Conservation (phyloP, 1,140 invertebrate genomes). For the Papilio aristodemus region DNA sequence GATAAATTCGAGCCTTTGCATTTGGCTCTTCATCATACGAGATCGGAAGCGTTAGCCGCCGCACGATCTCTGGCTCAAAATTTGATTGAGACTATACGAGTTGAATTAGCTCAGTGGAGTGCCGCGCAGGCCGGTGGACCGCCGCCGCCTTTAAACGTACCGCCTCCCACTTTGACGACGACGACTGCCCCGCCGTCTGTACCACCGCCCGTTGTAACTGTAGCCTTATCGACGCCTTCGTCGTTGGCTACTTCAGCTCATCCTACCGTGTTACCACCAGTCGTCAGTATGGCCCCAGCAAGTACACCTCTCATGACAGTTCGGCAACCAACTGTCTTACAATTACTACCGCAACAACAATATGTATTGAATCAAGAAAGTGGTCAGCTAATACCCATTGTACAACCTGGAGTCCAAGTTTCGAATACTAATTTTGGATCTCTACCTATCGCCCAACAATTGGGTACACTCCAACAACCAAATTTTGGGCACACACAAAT, state of each 20-base stretch:
- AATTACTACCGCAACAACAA: slow-evolving; percentile 69
- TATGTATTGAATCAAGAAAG: slow-evolving; percentile 75
- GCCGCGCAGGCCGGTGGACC: slow-evolving; percentile 69
- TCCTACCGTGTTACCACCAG: slow-evolving; percentile 63
- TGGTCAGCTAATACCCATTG: slow-evolving; percentile 73
- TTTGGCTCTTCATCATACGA: slow-evolving; percentile 88
- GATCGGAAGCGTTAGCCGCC: slow-evolving; percentile 85
- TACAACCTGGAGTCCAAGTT: slow-evolving; percentile 71
- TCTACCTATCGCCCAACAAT: slow-evolving; percentile 60
- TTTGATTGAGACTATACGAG: slow-evolving; percentile 90
- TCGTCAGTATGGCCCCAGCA: slow-evolving; percentile 68
- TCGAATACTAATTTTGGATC: slow-evolving; percentile 73
- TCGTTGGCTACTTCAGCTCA: slow-evolving; percentile 57
- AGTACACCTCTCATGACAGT: slow-evolving; percentile 71
- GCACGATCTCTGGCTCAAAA: slow-evolving; percentile 88
- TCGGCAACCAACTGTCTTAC: slow-evolving; percentile 67
- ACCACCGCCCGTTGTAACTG: slow-evolving; percentile 57
- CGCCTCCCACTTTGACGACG: slow-evolving; percentile 65
- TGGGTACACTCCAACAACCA: slow-evolving; percentile 63
- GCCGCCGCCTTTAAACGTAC: slow-evolving; percentile 64
- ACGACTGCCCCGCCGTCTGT: slow-evolving; percentile 60
- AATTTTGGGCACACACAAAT: slow-evolving; percentile 71
- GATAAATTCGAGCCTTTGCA: slow-evolving; percentile 91
- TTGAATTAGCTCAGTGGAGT: slow-evolving; percentile 84
- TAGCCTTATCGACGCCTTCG: slow-evolving; percentile 54